Percentiles rank a stretch among this genome's conserved stretches.
Conservation (phyloP, 2,113 vertebrate species). For the Arvicanthis niloticus region DNA sequence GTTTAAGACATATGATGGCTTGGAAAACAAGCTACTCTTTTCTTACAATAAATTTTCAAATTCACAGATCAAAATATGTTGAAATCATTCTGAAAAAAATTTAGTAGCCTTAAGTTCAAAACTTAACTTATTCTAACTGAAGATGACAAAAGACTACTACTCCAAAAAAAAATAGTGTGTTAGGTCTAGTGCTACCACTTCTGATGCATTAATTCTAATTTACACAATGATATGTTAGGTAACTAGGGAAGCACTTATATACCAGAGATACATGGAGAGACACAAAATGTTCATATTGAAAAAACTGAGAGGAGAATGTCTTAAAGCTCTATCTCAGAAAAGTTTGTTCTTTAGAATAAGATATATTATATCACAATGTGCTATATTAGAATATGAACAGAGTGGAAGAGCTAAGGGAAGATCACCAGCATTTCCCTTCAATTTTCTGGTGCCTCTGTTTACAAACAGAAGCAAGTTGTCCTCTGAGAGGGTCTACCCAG, state of each 20-base stretch:
- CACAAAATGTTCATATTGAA: not conserved
- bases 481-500: too few species aligned
- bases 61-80: conserved; percentile 20
- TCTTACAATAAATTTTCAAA: not conserved
- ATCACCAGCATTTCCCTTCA: not conserved
- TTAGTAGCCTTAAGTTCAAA: conserved; percentile 2
- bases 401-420: not conserved
- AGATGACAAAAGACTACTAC: not conserved
- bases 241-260: not conserved
- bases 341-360: not conserved
- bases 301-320: not conserved
- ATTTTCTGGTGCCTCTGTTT: too few species aligned
- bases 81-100: not conserved
- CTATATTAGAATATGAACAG: too few species aligned
- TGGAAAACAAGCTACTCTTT: conserved; percentile 4
- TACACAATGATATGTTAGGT: not conserved
- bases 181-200: not conserved
- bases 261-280: not conserved
- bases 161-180: not conserved
- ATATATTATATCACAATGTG: not conserved
- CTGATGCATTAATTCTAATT: not conserved
- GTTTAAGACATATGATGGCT: conserved; percentile 15
- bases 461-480: too few species aligned
- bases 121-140: not conserved
- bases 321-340: not conserved